Conservation (phyloP, 2,113 vertebrate genomes). For the Rafetus swinhoei region DNA sequence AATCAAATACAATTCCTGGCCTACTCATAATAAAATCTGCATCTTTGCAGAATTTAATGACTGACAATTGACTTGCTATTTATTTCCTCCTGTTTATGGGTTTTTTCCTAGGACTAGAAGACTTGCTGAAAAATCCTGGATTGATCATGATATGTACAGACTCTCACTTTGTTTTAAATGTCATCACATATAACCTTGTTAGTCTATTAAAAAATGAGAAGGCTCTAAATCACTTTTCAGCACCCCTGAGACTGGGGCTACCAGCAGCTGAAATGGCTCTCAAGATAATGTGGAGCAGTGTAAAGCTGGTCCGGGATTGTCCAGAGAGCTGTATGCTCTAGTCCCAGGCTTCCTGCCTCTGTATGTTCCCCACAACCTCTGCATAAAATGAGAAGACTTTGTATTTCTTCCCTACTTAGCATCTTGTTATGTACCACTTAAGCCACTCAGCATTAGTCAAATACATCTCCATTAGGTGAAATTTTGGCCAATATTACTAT, state of each 20-base stretch:
- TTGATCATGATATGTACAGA: background rate
- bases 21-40: background rate
- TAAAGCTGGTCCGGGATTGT: background rate
- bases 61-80: background rate
- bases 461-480: background rate
- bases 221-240: background rate
- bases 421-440: background rate
- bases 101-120: background rate
- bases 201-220: background rate
- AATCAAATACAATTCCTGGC: background rate
- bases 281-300: background rate
- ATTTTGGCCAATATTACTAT: background rate
- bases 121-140: background rate
- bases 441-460: background rate
- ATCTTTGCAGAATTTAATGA: background rate
- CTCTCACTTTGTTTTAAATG: background rate
- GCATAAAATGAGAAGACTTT: background rate
- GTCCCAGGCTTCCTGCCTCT: fast-evolving
- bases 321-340: background rate
- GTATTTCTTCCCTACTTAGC: background rate
- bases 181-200: fast-evolving
- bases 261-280: background rate
- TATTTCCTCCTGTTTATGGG: background rate
- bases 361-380: background rate
- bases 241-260: fast-evolving